These are phyloP conservation scores for Sebastes minor DNA, from an alignment of 2,797 vertebrate genomes.

Conservation along the genomic window DNA sequence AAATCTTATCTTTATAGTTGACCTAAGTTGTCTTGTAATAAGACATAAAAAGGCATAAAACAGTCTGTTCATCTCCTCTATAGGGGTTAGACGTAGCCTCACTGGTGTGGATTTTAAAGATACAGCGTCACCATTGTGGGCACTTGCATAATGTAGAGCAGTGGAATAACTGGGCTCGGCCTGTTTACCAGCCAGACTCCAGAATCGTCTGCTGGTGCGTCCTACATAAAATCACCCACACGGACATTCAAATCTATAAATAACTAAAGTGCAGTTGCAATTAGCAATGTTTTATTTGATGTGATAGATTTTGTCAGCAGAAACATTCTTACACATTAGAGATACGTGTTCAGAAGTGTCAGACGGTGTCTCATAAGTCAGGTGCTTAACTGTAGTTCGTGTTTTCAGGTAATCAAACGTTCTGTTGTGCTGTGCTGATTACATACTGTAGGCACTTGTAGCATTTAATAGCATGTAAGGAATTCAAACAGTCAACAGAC, in stretches of 20 bases:
- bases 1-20: not conserved
- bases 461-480: not conserved
- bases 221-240: slow-evolving; percentile 47
- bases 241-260: slow-evolving; percentile 39
- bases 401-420: not conserved
- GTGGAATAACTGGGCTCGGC: slow-evolving; percentile 26
- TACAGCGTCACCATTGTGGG: not conserved
- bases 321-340: not conserved
- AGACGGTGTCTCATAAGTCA: not conserved
- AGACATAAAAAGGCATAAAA: not conserved
- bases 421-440: not conserved
- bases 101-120: slow-evolving; percentile 9
- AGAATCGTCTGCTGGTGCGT: slow-evolving; percentile 31
- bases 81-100: not conserved
- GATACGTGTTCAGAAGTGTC: not conserved
- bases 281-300: not conserved
- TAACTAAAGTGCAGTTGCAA: slow-evolving; percentile 24
- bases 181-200: slow-evolving; percentile 49
- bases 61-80: not conserved
- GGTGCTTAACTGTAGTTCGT: not conserved
- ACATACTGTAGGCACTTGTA: not conserved
- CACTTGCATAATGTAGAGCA: slow-evolving; percentile 26
- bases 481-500: not conserved
- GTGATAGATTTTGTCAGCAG: slow-evolving; percentile 12
- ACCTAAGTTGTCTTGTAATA: not conserved